A percentile compares a stretch with the other conserved stretches of the same genome.
These are phyloP conservation scores for Lutraria rhynchaena DNA, from an alignment of 1,140 invertebrate genomes.

Conservation along the genomic window DNA sequence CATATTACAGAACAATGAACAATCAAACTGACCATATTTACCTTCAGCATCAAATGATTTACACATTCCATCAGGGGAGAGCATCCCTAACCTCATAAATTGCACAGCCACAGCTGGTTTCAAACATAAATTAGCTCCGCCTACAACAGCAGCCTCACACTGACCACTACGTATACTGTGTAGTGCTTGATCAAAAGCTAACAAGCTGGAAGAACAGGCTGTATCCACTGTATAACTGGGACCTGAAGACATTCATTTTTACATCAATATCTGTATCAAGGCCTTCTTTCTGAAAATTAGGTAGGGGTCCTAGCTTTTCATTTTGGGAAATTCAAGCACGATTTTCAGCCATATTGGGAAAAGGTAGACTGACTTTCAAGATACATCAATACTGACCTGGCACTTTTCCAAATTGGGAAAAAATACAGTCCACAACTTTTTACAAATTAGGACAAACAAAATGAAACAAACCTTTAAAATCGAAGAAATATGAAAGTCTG, in stretches of 20 bases:
- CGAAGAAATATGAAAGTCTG: conserved; percentile 96
- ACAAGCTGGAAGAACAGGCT: conserved; percentile 96
- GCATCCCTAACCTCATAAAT: conserved; percentile 95
- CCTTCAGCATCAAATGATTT: conserved; percentile 96
- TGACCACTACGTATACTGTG: conserved; percentile 91
- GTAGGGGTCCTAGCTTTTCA: no score
- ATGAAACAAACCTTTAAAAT: conserved; percentile 86
- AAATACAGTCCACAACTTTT: no score
- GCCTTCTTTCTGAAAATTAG: no score
- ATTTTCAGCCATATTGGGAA: no score
- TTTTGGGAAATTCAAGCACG: no score
- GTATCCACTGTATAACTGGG: conserved; percentile 97
- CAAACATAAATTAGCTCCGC: conserved; percentile 91
- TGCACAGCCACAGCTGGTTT: conserved; percentile 95
- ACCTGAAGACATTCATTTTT: no score
- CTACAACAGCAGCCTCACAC: conserved; percentile 96
- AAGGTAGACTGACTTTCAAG: no score
- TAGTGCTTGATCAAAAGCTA: conserved; percentile 94
- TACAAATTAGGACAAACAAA: not conserved
- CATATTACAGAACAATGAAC: no score
- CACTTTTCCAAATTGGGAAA: no score
- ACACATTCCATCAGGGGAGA: conserved; percentile 93
- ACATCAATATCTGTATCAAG: no score
- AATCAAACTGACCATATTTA: no score
- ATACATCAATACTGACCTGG: no score